These are phyloP conservation scores for Podargus strigoides DNA, from an alignment of 2,797 vertebrate genomes.

Conservation along the genomic window DNA sequence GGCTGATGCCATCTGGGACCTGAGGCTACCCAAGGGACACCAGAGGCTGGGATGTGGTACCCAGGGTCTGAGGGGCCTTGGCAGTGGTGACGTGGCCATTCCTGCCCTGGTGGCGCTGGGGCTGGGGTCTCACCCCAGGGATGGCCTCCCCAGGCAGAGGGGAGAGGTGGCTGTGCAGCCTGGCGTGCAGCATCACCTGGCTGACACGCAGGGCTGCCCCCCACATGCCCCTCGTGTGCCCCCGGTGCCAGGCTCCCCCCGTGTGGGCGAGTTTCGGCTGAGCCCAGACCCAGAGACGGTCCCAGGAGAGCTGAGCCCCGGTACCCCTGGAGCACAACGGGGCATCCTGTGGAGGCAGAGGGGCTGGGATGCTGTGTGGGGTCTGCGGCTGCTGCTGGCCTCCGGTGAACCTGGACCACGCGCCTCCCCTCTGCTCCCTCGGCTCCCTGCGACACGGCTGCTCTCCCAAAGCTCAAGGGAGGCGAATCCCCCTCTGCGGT, in stretches of 20 bases:
- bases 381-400: not conserved
- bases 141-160: not conserved
- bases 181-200: rapidly evolving
- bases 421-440: not conserved
- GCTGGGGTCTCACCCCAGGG: not conserved
- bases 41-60: not conserved
- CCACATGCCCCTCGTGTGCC: rapidly evolving
- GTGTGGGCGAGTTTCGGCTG: not conserved
- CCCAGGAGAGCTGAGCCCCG: not conserved
- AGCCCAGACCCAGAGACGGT: not conserved
- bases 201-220: not conserved
- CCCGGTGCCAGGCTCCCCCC: not conserved
- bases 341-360: not conserved
- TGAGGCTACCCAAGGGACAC: not conserved
- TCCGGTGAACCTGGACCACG: rapidly evolving
- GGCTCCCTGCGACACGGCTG: not conserved
- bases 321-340: not conserved
- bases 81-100: rapidly evolving
- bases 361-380: not conserved
- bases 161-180: rapidly evolving
- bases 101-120: not conserved
- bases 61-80: not conserved
- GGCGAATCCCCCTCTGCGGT: not conserved
- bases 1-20: not conserved
- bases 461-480: not conserved